Percentiles rank a stretch among this genome's conserved stretches.
phyloP scores from a whole-genome alignment of 2,113 vertebrate genomes.

The Rhinoderma darwinii region DNA sequence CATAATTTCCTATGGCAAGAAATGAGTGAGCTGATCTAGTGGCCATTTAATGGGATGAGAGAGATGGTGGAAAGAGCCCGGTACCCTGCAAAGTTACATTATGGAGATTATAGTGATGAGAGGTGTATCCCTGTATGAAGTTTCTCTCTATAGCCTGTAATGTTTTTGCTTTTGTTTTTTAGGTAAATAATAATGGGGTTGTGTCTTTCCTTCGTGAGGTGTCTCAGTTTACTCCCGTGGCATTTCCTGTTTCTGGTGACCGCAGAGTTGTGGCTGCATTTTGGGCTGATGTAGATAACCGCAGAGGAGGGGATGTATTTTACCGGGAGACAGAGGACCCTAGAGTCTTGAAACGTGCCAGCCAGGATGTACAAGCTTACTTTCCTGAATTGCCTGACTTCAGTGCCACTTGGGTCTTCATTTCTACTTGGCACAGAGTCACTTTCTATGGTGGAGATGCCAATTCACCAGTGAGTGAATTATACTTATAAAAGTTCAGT shows the following conservation, averaged over 20 bases:
- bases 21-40: too few species aligned
- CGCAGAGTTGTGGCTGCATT: conserved; percentile 92
- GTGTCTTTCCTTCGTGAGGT: conserved; percentile 97
- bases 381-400: conserved; percentile 87
- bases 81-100: too few species aligned
- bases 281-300: conserved; percentile 97
- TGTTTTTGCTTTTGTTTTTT: conserved; percentile 15
- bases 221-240: conserved; percentile 94
- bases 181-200: conserved; percentile 98
- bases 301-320: conserved; percentile 84
- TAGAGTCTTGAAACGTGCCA: conserved; percentile 77
- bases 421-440: conserved; percentile 91
- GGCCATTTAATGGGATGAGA: too few species aligned
- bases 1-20: too few species aligned
- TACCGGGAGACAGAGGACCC: conserved; percentile 86
- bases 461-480: conserved; percentile 83
- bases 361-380: conserved; percentile 79
- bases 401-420: conserved; percentile 85
- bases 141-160: background rate
- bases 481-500: background rate
- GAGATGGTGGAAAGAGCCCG: too few species aligned
- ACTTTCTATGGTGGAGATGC: conserved; percentile 94
- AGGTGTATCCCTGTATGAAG: background rate
- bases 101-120: background rate
- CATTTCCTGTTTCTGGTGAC: conserved; percentile 96